Conservation (phyloP, 23 tunicate genomes). For the Clavelina lepadiformis region DNA sequence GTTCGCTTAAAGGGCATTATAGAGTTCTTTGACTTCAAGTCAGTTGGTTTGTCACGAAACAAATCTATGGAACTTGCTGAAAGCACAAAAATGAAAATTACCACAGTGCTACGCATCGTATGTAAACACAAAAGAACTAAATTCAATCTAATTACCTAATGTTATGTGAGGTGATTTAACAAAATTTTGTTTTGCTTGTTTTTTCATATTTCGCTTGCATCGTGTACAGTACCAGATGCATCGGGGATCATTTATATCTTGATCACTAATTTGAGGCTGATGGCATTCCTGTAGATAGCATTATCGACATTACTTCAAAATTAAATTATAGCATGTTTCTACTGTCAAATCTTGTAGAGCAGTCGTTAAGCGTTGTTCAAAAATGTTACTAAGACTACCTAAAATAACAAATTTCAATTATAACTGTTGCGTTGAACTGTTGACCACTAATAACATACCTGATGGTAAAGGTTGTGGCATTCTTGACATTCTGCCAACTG, state of each 20-base stretch:
- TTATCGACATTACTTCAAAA: too few relatives aligned
- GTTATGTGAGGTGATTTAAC: constrained; percentile 16
- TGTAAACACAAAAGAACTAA: background rate
- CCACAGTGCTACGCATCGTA: background rate
- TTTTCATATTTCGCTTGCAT: constrained; percentile 52
- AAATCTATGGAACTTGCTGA: constrained; percentile 4
- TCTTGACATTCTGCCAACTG: constrained; percentile 81
- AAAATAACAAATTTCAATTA: too few relatives aligned
- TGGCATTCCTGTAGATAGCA: constrained; percentile 69
- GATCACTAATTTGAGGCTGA: constrained; percentile 64
- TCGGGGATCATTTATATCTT: constrained; percentile 79
- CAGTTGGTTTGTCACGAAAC: constrained; percentile 19
- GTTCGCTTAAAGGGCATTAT: constrained; percentile 58
- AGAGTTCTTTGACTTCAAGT: constrained; percentile 16
- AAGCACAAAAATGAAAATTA: background rate
- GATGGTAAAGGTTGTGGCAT: constrained; percentile 82
- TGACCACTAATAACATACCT: too few relatives aligned
- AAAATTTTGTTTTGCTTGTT: constrained; percentile 52
- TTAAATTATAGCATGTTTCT: too few relatives aligned
- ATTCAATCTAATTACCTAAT: background rate
- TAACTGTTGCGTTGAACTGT: too few relatives aligned
- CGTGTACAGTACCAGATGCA: constrained; percentile 71
- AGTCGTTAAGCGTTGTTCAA: too few relatives aligned
- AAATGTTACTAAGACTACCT: too few relatives aligned
- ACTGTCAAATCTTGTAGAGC: too few relatives aligned